A percentile compares a stretch with the other conserved stretches of the same genome.
phyloP scores from a whole-genome alignment of 2,888 invertebrate species.

The Biston stratarius region DNA sequence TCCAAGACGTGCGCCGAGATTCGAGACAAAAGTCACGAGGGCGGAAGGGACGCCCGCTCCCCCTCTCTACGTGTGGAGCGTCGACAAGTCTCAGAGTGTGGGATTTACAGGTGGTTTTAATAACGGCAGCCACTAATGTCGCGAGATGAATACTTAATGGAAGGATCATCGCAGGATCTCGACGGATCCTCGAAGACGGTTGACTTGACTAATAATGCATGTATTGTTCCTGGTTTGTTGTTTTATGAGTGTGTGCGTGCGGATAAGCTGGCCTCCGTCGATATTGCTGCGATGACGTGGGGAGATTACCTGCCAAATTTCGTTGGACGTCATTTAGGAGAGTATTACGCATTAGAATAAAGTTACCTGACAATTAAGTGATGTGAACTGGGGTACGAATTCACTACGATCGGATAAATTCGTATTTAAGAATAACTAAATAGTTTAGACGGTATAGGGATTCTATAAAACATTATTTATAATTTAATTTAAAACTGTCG shows the following conservation, averaged over 20 bases:
- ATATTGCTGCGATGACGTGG: conserved; percentile 16
- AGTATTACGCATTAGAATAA: neutral
- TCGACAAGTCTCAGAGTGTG: conserved; percentile 72
- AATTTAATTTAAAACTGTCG: neutral
- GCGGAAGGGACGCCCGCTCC: conserved; percentile 74
- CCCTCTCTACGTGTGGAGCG: conserved; percentile 75
- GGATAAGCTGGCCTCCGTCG: conserved; percentile 9
- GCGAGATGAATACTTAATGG: conserved; percentile 86
- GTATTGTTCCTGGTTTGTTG: conserved; percentile 46
- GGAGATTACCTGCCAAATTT: conserved; percentile 12
- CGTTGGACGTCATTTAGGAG: conserved; percentile 6
- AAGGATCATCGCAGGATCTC: conserved; percentile 69
- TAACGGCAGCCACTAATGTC: conserved; percentile 83
- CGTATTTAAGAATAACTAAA: neutral
- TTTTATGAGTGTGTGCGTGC: conserved; percentile 24
- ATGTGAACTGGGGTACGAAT: neutral
- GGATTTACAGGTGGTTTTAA: conserved; percentile 86
- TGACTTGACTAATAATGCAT: conserved; percentile 64
- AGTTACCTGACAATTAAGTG: too few species aligned
- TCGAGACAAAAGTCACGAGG: conserved; percentile 85
- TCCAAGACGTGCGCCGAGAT: conserved; percentile 86
- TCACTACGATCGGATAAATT: neutral
- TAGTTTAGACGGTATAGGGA: neutral
- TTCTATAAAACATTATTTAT: neutral
- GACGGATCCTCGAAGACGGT: conserved; percentile 62